phyloP scores from a whole-genome alignment of 2,797 vertebrate species.

The Delichon dasypus region DNA sequence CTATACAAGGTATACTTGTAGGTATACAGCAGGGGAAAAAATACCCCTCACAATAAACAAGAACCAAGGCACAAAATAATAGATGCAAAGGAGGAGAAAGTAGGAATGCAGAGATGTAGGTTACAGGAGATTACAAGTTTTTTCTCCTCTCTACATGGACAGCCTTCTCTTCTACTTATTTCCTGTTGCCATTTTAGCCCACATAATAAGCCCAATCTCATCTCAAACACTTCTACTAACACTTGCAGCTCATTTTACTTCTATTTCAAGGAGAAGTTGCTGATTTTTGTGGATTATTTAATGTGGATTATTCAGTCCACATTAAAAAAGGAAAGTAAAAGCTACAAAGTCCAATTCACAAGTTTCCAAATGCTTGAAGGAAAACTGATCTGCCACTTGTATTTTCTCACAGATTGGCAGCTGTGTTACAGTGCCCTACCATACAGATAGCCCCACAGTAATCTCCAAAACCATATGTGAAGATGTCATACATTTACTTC shows the following conservation, averaged over 20 bases:
- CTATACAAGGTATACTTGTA: background rate
- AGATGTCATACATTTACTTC: background rate
- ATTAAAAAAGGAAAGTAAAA: background rate
- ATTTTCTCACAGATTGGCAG: background rate
- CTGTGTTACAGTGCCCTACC: background rate
- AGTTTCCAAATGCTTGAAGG: background rate
- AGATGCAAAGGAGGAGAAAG: background rate
- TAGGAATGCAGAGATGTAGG: background rate
- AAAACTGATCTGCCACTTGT: background rate
- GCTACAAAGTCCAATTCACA: background rate
- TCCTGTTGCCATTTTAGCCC: background rate
- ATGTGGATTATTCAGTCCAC: background rate
- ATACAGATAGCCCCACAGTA: rapidly evolving
- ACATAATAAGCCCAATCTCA: background rate
- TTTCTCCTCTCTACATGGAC: background rate
- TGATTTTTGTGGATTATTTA: background rate
- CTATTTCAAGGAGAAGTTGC: background rate
- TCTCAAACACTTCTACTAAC: background rate
- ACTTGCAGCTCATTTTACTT: background rate
- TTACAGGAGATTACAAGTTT: background rate
- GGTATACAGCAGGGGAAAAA: background rate
- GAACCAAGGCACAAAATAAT: background rate
- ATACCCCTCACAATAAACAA: background rate
- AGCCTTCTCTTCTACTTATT: background rate
- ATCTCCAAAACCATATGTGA: background rate